phyloP scores from a whole-genome alignment of 64 coral and sea anemone genomes.

The Porites australiensis region DNA sequence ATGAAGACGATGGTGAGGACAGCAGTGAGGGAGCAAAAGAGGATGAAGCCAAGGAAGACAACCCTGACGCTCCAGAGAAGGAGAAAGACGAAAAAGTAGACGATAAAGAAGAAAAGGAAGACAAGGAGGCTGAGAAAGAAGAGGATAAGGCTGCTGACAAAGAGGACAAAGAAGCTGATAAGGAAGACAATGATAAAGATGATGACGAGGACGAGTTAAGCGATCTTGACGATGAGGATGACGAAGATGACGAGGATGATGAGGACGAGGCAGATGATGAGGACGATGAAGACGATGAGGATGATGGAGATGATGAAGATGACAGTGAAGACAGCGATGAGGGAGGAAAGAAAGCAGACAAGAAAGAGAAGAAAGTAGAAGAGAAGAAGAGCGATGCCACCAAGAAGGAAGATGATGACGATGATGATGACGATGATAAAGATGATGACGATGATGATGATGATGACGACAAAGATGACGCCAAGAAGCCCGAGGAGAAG shows the following conservation, averaged over 20 bases:
- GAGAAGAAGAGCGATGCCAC: slow-evolving; percentile 33
- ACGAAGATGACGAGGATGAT: slow-evolving; percentile 33
- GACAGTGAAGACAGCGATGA: not conserved
- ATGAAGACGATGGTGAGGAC: slow-evolving; percentile 18
- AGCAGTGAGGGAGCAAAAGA: slow-evolving; percentile 8
- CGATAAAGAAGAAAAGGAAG: slow-evolving; percentile 30
- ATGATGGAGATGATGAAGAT: slow-evolving; percentile 1
- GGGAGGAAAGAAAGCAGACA: not conserved
- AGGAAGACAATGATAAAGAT: slow-evolving; percentile 18
- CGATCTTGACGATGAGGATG: slow-evolving; percentile 52
- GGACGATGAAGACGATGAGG: slow-evolving; percentile 27
- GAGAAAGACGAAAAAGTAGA: slow-evolving; percentile 29
- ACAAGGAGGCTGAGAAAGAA: not conserved
- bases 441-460: slow-evolving; percentile 33
- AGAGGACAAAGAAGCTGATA: slow-evolving; percentile 3
- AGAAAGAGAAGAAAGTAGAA: slow-evolving; percentile 13
- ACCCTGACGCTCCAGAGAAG: slow-evolving; percentile 7
- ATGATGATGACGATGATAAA: slow-evolving; percentile 26
- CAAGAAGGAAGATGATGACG: slow-evolving; percentile 36
- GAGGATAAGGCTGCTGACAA: not conserved
- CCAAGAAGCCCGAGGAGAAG: not conserved
- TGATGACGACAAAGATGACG: slow-evolving; percentile 22
- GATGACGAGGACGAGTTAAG: not conserved
- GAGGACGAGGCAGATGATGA: slow-evolving; percentile 21
- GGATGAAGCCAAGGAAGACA: slow-evolving; percentile 35